Conservation (phyloP, 2,113 vertebrate genomes). For the Corapipo altera region DNA sequence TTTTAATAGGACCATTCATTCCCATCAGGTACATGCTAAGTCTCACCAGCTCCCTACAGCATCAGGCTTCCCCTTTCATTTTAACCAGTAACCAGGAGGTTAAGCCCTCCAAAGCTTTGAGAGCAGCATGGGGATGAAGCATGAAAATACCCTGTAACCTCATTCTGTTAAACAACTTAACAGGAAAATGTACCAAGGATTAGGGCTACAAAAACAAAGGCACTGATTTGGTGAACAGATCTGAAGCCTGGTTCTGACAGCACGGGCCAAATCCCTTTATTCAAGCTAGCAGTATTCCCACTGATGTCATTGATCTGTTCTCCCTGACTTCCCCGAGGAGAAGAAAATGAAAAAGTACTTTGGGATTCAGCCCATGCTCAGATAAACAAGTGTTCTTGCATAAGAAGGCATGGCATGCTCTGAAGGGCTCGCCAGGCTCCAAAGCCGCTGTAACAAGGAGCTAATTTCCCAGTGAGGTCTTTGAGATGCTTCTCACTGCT, state of each 20-base stretch:
- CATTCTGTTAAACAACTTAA: slow-evolving; percentile 24
- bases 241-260: slow-evolving; percentile 49
- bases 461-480: slow-evolving; percentile 40
- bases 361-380: slow-evolving; percentile 51
- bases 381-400: slow-evolving; percentile 23
- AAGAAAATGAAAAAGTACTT: slow-evolving; percentile 25
- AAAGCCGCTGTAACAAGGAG: slow-evolving; percentile 13
- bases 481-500: background rate
- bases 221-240: slow-evolving; percentile 37
- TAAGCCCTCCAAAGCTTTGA: background rate
- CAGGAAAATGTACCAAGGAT: slow-evolving; percentile 31
- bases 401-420: slow-evolving; percentile 24
- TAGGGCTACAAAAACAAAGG: slow-evolving; percentile 40
- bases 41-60: background rate
- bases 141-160: background rate
- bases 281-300: slow-evolving; percentile 45
- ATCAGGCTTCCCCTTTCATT: background rate
- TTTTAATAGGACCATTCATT: background rate
- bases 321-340: background rate
- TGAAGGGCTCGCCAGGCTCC: background rate
- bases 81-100: background rate
- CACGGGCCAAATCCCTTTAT: slow-evolving; percentile 51
- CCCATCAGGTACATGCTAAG: background rate
- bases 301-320: slow-evolving; percentile 46
- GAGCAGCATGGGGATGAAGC: background rate